These are phyloP conservation scores for Onychomys leucogaster DNA, from an alignment of 2,797 vertebrate species.

Conservation along the genomic window DNA sequence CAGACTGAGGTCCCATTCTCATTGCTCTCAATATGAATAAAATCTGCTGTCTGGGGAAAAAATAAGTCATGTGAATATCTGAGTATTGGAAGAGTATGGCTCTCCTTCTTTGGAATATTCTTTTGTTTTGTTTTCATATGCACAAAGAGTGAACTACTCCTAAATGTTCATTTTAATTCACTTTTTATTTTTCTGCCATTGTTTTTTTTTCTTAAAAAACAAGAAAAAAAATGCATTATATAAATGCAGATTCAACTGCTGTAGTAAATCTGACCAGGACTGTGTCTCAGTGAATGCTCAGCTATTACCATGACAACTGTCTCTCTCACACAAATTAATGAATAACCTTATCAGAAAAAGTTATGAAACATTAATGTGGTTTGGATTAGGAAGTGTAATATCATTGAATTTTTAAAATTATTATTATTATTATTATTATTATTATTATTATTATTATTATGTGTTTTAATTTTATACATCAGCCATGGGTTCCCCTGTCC, in stretches of 20 bases:
- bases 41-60: conserved; percentile 11
- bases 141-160: conserved; percentile 25
- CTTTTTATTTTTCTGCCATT: conserved; percentile 50
- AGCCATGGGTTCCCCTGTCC: too few species aligned
- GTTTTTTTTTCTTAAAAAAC: not conserved
- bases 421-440: too few species aligned
- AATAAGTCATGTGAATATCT: conserved; percentile 71
- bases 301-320: conserved; percentile 78
- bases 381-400: conserved; percentile 73
- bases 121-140: conserved; percentile 59
- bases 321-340: conserved; percentile 71
- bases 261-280: conserved; percentile 50
- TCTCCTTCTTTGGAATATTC: conserved; percentile 54
- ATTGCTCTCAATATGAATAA: not conserved
- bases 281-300: conserved; percentile 59
- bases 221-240: conserved; percentile 54
- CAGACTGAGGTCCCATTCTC: not conserved
- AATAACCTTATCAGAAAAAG: conserved; percentile 78
- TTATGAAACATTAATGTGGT: conserved; percentile 64
- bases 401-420: conserved; percentile 58
- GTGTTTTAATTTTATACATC: too few species aligned
- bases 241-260: not conserved
- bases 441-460: too few species aligned
- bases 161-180: conserved; percentile 31
- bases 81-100: conserved; percentile 53